Percentiles rank a stretch among this genome's conserved stretches.
Evolutionary conservation across 2,113 vertebrate genomes (phyloP).

Genomic region (Callipepla californica): DNA sequence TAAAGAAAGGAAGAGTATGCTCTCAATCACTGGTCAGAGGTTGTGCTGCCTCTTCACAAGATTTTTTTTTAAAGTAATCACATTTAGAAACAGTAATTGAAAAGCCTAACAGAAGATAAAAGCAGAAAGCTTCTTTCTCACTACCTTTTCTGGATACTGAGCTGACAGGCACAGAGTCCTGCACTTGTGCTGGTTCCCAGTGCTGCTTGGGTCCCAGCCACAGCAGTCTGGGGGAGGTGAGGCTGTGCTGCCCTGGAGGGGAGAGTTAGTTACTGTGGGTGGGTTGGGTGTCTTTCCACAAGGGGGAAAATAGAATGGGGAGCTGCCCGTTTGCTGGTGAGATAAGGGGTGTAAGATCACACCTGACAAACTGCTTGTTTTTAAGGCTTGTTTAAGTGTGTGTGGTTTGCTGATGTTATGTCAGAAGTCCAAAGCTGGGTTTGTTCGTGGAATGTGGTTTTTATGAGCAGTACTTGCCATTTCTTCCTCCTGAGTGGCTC

Average conservation of each 20-base stretch:
- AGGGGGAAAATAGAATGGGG: not conserved
- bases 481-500: not conserved
- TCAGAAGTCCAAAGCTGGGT: not conserved
- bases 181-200: not conserved
- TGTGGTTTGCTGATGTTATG: not conserved
- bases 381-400: not conserved
- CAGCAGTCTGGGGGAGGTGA: too few relatives aligned
- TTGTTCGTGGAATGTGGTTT: not conserved
- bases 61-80: not conserved
- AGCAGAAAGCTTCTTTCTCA: not conserved
- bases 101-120: not conserved
- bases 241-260: not conserved
- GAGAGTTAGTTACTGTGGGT: not conserved
- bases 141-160: not conserved
- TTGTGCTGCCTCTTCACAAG: not conserved
- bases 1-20: not conserved
- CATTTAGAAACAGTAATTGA: not conserved
- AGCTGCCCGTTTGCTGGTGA: not conserved
- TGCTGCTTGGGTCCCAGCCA: not conserved
- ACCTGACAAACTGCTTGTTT: not conserved
- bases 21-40: not conserved
- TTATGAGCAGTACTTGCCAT: not conserved
- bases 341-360: not conserved
- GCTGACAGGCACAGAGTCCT: not conserved
- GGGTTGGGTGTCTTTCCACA: accelerated